Evolutionary conservation across 2,797 vertebrate species (phyloP).

Genomic region (Hemitrygon akajei): DNA sequence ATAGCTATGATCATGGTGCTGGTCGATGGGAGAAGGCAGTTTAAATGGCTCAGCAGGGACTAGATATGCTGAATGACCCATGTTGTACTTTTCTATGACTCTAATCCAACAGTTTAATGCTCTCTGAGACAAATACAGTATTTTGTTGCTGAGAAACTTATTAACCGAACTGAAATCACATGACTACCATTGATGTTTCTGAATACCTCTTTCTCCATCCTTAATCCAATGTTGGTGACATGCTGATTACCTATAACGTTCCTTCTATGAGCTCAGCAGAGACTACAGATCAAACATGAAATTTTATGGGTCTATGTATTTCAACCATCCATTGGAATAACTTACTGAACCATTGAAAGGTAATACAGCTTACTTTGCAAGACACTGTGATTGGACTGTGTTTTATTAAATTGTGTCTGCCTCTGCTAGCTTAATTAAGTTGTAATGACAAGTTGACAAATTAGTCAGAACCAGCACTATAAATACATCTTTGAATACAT

Average conservation of each 20-base stretch:
- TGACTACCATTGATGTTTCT: no score
- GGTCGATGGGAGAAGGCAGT: no score
- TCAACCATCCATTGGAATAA: neutral
- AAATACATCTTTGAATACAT: neutral
- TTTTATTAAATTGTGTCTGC: conserved; percentile 11
- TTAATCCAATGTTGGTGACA: neutral
- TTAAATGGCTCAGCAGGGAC: no score
- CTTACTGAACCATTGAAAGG: neutral
- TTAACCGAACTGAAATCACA: no score
- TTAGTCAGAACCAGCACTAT: neutral
- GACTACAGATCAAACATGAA: neutral
- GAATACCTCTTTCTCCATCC: no score
- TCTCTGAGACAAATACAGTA: no score
- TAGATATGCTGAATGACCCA: no score
- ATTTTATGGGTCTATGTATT: neutral
- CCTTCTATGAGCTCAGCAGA: neutral
- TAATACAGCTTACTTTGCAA: neutral
- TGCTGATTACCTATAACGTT: neutral
- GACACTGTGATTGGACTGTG: no score
- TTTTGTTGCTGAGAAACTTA: no score
- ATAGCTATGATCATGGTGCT: no score
- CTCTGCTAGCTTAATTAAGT: conserved; percentile 15
- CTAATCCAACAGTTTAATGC: no score
- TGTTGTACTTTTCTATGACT: no score
- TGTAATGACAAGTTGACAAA: conserved; percentile 3